These are phyloP conservation scores for Enteromius unitaeniatus DNA, from an alignment of 2,797 vertebrate species.

Conservation along the genomic window DNA sequence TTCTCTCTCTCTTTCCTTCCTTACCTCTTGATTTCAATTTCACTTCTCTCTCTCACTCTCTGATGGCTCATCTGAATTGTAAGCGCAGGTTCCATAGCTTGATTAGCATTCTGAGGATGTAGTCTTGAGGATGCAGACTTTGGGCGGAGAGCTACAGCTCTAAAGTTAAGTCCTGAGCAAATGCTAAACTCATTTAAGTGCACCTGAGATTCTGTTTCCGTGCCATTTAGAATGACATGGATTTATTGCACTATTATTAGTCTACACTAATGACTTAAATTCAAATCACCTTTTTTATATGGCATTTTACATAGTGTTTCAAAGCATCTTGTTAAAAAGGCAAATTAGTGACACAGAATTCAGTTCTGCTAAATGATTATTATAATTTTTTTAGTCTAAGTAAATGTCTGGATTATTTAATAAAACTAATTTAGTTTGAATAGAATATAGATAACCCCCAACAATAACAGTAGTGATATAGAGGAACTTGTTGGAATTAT, in stretches of 20 bases:
- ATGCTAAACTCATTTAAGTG: not conserved
- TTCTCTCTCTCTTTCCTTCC: slow-evolving; percentile 39
- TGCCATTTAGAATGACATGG: not conserved
- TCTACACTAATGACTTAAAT: not conserved
- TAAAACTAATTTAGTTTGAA: not conserved
- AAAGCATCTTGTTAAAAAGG: not conserved
- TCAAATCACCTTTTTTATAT: not conserved
- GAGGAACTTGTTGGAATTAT: not conserved
- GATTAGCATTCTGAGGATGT: slow-evolving; percentile 34
- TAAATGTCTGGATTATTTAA: not conserved
- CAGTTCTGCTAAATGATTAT: not conserved
- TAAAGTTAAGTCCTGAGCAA: not conserved
- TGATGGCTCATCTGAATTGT: slow-evolving; percentile 20
- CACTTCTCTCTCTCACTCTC: slow-evolving; percentile 27
- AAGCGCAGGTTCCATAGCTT: not conserved
- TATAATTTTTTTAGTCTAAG: not conserved
- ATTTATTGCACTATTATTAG: not conserved
- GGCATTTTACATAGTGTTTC: not conserved
- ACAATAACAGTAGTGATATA: not conserved
- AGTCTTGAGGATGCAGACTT: slow-evolving; percentile 2
- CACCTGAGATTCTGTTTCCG: not conserved
- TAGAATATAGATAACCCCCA: not conserved
- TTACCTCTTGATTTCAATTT: slow-evolving; percentile 38
- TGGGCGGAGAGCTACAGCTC: not conserved
- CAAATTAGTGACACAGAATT: not conserved